phyloP scores from a whole-genome alignment of 2,113 vertebrate genomes.

The Toxotes chatareus region DNA sequence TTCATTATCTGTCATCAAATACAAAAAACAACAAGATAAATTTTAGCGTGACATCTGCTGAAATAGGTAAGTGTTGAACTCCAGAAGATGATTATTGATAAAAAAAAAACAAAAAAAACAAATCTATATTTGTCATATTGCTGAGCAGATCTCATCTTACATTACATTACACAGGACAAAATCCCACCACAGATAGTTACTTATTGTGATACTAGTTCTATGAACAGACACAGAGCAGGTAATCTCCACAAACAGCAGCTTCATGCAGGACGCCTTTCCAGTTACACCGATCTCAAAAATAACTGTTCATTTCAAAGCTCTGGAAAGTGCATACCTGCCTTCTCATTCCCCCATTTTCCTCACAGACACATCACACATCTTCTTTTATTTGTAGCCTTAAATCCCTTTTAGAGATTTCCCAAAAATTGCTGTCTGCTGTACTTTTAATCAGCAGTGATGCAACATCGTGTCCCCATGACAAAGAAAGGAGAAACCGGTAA shows the following conservation, averaged over 20 bases:
- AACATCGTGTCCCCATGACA: neutral
- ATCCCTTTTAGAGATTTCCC: conserved; percentile 22
- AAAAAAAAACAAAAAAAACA: neutral
- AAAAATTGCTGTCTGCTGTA: neutral
- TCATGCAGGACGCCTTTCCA: neutral
- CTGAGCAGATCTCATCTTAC: neutral
- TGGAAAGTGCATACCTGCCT: neutral
- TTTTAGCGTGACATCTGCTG: neutral
- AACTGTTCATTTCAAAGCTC: neutral
- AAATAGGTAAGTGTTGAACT: neutral
- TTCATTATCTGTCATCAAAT: conserved; percentile 12
- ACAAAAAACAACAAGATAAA: neutral
- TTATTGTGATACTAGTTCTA: too few species aligned
- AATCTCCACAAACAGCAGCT: neutral
- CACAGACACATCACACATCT: conserved; percentile 2
- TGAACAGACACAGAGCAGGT: too few species aligned
- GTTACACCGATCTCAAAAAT: neutral
- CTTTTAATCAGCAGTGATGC: conserved; percentile 6
- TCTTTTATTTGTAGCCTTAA: conserved; percentile 31
- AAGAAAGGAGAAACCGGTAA: conserved; percentile 16
- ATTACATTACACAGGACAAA: too few species aligned
- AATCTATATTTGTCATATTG: neutral
- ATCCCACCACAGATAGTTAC: too few species aligned
- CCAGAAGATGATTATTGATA: neutral
- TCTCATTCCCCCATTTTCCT: conserved; percentile 10